Conservation (phyloP, 2,113 vertebrate species). For the Pelecanoides urinatrix region DNA sequence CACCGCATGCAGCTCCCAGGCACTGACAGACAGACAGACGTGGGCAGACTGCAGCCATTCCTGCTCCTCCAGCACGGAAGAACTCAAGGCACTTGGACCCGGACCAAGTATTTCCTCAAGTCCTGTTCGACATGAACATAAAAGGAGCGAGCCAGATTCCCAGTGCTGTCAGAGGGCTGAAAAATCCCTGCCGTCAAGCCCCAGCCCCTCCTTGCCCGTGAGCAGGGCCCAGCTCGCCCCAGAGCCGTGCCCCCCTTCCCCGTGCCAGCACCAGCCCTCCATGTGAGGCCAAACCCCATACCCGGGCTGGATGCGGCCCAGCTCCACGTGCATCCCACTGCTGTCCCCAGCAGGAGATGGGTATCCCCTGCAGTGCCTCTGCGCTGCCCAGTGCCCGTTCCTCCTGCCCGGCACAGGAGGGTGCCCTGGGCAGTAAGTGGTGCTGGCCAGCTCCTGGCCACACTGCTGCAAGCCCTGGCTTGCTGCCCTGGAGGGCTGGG, state of each 20-base stretch:
- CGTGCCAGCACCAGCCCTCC: background rate
- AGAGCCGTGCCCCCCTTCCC: background rate
- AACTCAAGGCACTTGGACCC: slow-evolving; percentile 30
- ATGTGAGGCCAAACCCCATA: background rate
- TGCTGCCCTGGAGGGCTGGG: background rate
- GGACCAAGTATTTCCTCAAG: slow-evolving; percentile 54
- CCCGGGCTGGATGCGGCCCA: fast-evolving
- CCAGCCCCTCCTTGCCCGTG: background rate
- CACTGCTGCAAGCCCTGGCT: background rate
- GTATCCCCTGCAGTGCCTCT: fast-evolving
- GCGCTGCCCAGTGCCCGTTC: fast-evolving
- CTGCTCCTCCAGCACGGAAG: slow-evolving; percentile 45
- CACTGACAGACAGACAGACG: slow-evolving; percentile 10
- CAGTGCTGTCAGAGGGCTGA: slow-evolving; percentile 13
- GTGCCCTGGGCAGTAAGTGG: background rate
- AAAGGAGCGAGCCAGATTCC: slow-evolving; percentile 62
- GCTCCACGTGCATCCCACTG: background rate
- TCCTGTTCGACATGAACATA: slow-evolving; percentile 62
- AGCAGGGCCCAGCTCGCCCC: fast-evolving
- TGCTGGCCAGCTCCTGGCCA: background rate
- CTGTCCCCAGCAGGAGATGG: fast-evolving
- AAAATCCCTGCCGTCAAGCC: background rate
- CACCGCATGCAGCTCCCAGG: background rate
- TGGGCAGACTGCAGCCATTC: slow-evolving; percentile 28
- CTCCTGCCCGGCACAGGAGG: fast-evolving